Evolutionary conservation across 1,140 invertebrate genomes (phyloP), one percentile per base, ranked within the genome.

Genomic region (Pachyrhynchus sulphureomaculatus): DNA sequence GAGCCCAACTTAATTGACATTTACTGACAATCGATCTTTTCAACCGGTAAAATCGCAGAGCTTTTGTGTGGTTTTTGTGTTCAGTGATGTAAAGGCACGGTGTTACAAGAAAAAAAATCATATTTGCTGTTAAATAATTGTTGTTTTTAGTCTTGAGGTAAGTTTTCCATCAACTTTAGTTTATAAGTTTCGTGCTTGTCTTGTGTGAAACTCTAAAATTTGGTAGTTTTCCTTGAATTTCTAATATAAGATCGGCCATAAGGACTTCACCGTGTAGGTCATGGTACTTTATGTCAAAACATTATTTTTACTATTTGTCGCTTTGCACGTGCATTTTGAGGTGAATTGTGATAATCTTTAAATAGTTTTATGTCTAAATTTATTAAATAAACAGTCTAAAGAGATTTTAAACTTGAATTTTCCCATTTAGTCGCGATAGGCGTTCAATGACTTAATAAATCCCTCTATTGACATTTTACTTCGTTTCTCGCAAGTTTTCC

Each of bases 1-100:
- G 6, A 1, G 6, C n/a, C 10, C 17, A 9, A 47, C 13, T 21
- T 29, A 47, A 53, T 1, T 41, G 39, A 42, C 52, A 34, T 45
- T 45, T 10, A 42, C 26, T 55, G 23, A 42, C 52, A 55, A 32
- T 24, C 21, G n/a, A 41, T 10, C 5, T 15, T 36, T 23, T 45
- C 42, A 44, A 58, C 33, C 45, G 55, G 45, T 49, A 58, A 49
- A 32, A 20, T 58, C 32, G 44, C 45, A 23, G n/a, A n/a, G n/a
- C n/a, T n/a, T n/a, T n/a, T n/a, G n/a, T n/a, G n/a, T 51, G n/a
- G 48, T 36, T 54, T 20, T 21, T 24, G 37, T 55, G 39, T 57
- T 57, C 29, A 53, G 49, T 61, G 39, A 61, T 61, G 59, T 61
- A 32, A 61, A 36, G n/a, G 33, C 47, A 54, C 33, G n/a, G 41